Evolutionary conservation across 2,797 vertebrate species (phyloP), one percentile per base, ranked within the genome.

Genomic region (Allobates femoralis): DNA sequence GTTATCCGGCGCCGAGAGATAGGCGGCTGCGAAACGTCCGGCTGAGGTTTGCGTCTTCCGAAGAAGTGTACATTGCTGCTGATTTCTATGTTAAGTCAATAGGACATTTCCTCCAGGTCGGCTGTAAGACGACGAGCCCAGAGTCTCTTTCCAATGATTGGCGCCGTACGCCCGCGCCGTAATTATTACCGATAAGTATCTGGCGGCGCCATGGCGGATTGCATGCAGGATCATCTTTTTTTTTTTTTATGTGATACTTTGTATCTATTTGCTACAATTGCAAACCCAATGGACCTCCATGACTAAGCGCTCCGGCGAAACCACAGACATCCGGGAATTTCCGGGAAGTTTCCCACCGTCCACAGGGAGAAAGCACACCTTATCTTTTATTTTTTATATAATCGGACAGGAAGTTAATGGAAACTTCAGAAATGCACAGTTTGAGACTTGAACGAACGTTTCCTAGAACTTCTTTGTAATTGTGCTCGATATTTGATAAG

Each of bases 401-500:
- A 30, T 32, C 2, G 51, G 53, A 46, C 32, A 21, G 56, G 4
- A 62, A n/a, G 18, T 46, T 21, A 28, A 28, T 46, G n/a, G 78
- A 67, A 69, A 50, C 56, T 14, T 19, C 60, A 26, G 18, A 51
- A 67, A 23, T 81, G 79, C 79, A 81, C 62, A 81, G 53, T 81
- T 51, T 12, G 50, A 76, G 30, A 78, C 62, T 67, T 41, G 41
- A n/a, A 69, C 12, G 21, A 71, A 53, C 28, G 30, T 79, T 79
- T 78, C 75, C 66, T 78, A 67, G 51, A 87, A 69, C 51, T 34
- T 84, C 73, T 80, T 84, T 87, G 67, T 84, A 84, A 73, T 41
- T 80, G 66, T 87, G 86, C 56, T 74, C 71, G 28, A 66, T 79
- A 87, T 83, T 87, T 83, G 34, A 79, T 73, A 85, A 79, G 55